These are phyloP conservation scores for Phoenicopterus ruber DNA, from an alignment of 2,113 vertebrate species.

Conservation along the genomic window DNA sequence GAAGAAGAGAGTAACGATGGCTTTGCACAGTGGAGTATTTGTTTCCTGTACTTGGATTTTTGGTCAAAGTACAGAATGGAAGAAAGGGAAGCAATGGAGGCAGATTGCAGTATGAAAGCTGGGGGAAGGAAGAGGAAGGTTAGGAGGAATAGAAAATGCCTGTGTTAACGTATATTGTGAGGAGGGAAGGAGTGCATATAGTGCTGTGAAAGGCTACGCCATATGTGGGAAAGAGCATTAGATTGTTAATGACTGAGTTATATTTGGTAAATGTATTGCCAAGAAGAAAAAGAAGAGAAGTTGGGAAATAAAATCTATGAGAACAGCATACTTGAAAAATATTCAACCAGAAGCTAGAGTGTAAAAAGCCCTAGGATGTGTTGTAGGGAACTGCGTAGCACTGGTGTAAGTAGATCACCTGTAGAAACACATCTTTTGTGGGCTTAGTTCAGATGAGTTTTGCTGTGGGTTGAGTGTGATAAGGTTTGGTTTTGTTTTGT, in stretches of 20 bases:
- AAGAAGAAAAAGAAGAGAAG: not conserved
- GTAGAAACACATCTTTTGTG: not conserved
- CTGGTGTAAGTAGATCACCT: not conserved
- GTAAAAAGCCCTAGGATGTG: not conserved
- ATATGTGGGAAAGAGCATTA: not conserved
- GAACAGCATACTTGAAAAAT: not conserved
- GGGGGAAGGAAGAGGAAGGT: not conserved
- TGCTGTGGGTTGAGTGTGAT: not conserved
- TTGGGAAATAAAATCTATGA: not conserved
- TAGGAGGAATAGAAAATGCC: not conserved
- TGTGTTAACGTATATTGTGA: not conserved
- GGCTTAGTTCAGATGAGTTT: not conserved
- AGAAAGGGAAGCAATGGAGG: not conserved
- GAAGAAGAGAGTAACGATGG: not conserved
- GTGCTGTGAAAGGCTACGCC: not conserved
- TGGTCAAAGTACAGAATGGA: not conserved
- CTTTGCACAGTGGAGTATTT: not conserved
- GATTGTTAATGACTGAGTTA: not conserved
- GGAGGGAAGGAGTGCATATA: not conserved
- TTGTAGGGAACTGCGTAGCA: not conserved
- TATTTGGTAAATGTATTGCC: not conserved
- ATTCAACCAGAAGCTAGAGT: not conserved
- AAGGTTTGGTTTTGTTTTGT: not conserved
- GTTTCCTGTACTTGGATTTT: not conserved
- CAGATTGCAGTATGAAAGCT: not conserved